Evolutionary conservation across 1,140 invertebrate genomes (phyloP), one percentile per base, ranked within the genome.

Genomic region (Choristoneura fumiferana): DNA sequence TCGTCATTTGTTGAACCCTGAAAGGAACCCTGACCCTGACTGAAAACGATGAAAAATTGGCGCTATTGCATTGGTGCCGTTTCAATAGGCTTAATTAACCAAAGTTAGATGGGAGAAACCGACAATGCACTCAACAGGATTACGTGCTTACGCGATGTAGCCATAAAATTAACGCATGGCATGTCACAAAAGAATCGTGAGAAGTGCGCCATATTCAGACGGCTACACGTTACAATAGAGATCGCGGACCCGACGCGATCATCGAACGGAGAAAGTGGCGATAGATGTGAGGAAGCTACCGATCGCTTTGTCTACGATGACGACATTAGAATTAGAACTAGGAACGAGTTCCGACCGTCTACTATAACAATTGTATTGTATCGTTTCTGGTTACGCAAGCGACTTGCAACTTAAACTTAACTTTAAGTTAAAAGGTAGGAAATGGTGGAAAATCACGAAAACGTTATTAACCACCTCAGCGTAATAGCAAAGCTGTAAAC

Each of bases 201-300:
- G 43, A 49, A 49, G 43, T 49, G 43, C 43, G 18, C 43, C 18
- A 49, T 49, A 49, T 49, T 33, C 29, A 17, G 4, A 49, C 22
- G 22, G 43, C 14, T 22, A 60, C 54, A 60, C n/a, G n/a, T n/a
- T n/a, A n/a, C 62, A 64, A 64, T 60, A 57, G 58, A 54, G 54
- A 57, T 60, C 54, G 40, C 57, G 36, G 62, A 53, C 63, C 40
- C 29, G 12, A 22, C n/a, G 43, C 57, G 62, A 60, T 68, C 69
- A 64, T 69, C 65, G 58, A 71, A 66, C 52, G 58, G 72, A 69
- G 72, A 75, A 75, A 75, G 72, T 68, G 54, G 56, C 29, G 35
- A 34, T 49, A 57, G 29, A 71, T 63, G 72, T 60, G 69, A 69
- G 65, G 72, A 75, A 67, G 64, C 57, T 63, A 62, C 63, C 40